Evolutionary conservation across 2,888 invertebrate species (phyloP).

Genomic region (Idaea biselata): DNA sequence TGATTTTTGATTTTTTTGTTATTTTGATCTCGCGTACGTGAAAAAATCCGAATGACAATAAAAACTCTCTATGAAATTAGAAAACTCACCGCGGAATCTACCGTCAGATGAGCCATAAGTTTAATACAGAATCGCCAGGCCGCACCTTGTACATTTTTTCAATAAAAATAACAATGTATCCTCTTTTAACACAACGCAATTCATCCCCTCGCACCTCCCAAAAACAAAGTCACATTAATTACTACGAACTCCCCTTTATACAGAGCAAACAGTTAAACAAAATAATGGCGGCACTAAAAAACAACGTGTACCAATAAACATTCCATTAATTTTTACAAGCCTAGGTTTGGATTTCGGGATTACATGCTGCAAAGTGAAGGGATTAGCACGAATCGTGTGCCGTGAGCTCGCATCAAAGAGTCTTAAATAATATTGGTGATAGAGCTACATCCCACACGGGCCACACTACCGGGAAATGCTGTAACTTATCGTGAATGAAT

Average conservation of each 20-base stretch:
- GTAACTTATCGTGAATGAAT: too few species aligned
- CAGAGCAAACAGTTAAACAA: conserved; percentile 1
- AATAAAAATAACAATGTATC: not conserved
- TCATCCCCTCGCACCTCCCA: not conserved
- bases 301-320: not conserved
- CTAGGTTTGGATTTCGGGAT: conserved; percentile 7
- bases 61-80: too few species aligned
- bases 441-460: too few species aligned
- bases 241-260: not conserved
- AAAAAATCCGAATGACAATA: too few species aligned
- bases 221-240: not conserved
- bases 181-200: not conserved
- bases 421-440: not conserved
- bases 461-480: too few species aligned
- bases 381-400: conserved; percentile 7
- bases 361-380: conserved; percentile 11
- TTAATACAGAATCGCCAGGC: too few species aligned
- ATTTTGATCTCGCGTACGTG: too few species aligned
- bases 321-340: conserved; percentile 1
- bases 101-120: too few species aligned
- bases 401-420: not conserved
- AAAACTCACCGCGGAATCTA: too few species aligned
- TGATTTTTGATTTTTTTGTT: too few species aligned
- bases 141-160: too few species aligned
- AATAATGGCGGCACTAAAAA: not conserved